Evolutionary conservation across 2,113 vertebrate genomes (phyloP).

Genomic region (Nibea albiflora): DNA sequence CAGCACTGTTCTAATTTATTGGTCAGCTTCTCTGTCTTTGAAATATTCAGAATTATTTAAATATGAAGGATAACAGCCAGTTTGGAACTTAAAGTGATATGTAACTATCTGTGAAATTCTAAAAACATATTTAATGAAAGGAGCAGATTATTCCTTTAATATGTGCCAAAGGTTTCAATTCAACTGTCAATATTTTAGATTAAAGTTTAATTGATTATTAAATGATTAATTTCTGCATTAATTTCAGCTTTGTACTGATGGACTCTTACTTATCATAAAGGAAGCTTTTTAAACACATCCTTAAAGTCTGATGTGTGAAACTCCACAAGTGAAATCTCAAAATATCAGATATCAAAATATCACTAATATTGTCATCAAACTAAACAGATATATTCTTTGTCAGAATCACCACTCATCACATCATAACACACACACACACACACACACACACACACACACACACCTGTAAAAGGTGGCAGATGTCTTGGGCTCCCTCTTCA

Average conservation of each 20-base stretch:
- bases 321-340: neutral
- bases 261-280: neutral
- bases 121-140: neutral
- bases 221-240: neutral
- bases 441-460: no score
- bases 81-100: neutral
- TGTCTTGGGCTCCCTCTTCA: slow-evolving; percentile 92
- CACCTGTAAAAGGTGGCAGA: slow-evolving; percentile 93
- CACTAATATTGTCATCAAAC: neutral
- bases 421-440: no score
- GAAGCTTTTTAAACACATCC: neutral
- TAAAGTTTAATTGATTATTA: no score
- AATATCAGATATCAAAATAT: no score
- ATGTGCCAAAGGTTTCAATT: neutral
- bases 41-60: neutral
- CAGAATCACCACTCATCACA: neutral
- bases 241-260: neutral
- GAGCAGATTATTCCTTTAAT: neutral
- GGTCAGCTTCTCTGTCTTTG: neutral
- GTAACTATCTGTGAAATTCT: neutral
- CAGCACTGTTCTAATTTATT: neutral
- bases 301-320: neutral
- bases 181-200: neutral
- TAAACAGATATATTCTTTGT: neutral
- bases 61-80: neutral